These are phyloP conservation scores for Zoanthus sansibaricus DNA, from an alignment of 92 coral and sea anemone species.

Conservation along the genomic window DNA sequence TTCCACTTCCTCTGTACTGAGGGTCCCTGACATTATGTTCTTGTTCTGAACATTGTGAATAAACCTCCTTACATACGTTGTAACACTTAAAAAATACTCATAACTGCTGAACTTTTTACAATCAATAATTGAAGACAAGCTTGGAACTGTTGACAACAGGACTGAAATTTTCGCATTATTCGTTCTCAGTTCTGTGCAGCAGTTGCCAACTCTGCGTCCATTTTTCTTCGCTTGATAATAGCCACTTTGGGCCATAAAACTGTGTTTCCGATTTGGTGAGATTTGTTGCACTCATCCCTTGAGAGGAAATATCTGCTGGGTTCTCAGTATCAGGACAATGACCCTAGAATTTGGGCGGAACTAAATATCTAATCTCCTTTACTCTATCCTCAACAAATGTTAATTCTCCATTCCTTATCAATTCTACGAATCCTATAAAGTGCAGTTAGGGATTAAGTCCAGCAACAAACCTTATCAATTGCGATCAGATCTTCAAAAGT, in stretches of 20 bases:
- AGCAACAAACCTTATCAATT: conserved; percentile 6
- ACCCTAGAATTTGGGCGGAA: conserved; percentile 11
- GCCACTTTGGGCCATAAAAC: conserved; percentile 37
- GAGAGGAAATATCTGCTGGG: conserved; percentile 22
- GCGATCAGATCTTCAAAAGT: background rate
- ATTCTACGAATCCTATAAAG: conserved; percentile 28
- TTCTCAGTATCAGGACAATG: conserved; percentile 5
- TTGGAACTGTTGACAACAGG: conserved; percentile 1
- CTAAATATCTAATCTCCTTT: conserved; percentile 17
- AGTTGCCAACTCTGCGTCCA: background rate
- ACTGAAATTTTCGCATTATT: background rate
- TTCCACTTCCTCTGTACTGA: conserved; percentile 32
- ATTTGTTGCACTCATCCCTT: conserved; percentile 11
- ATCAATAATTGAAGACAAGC: background rate
- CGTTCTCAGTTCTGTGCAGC: conserved; percentile 6
- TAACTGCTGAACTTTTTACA: conserved; percentile 13
- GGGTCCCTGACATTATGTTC: conserved; percentile 1
- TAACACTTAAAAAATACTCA: background rate
- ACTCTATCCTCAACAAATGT: conserved; percentile 24
- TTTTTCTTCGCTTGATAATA: background rate
- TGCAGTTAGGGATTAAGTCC: conserved; percentile 12
- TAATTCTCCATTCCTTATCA: conserved; percentile 28
- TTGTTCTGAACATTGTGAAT: background rate
- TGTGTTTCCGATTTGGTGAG: background rate
- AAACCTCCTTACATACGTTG: conserved; percentile 5